A percentile compares a stretch with the other conserved stretches of the same genome.
These are phyloP conservation scores for Mesoclemmys tuberculata DNA, from an alignment of 2,113 vertebrate genomes.

Conservation along the genomic window DNA sequence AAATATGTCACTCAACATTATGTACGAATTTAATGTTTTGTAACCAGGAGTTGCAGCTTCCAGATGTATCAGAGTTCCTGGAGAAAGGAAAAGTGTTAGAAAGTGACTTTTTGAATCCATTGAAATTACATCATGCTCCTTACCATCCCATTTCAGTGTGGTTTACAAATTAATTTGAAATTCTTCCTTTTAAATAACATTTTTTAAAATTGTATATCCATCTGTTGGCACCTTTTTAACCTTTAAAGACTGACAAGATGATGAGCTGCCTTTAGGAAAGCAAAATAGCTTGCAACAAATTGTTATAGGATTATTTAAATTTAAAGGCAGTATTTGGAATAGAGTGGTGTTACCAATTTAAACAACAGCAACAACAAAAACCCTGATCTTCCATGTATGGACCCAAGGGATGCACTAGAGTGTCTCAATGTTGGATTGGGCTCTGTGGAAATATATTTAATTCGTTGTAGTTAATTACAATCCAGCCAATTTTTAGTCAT, in stretches of 20 bases:
- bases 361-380: background rate
- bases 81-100: background rate
- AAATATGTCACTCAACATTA: slow-evolving; percentile 3
- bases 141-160: background rate
- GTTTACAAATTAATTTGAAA: background rate
- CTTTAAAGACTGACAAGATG: background rate
- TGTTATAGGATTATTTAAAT: background rate
- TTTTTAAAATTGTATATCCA: background rate
- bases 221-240: background rate
- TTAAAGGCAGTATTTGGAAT: background rate
- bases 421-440: background rate
- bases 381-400: background rate
- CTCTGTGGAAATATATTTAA: background rate
- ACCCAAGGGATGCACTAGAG: background rate
- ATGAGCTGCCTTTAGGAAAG: background rate
- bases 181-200: background rate
- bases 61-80: background rate
- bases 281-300: background rate
- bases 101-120: background rate
- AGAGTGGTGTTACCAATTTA: background rate
- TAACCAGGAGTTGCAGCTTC: background rate
- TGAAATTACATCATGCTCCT: background rate
- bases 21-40: slow-evolving; percentile 24
- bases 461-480: background rate
- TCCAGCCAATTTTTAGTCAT: background rate